Percentiles rank a stretch among this genome's conserved stretches.
These are phyloP conservation scores for Hydrotaea diabolus DNA, from an alignment of 2,888 invertebrate species.

Conservation along the genomic window DNA sequence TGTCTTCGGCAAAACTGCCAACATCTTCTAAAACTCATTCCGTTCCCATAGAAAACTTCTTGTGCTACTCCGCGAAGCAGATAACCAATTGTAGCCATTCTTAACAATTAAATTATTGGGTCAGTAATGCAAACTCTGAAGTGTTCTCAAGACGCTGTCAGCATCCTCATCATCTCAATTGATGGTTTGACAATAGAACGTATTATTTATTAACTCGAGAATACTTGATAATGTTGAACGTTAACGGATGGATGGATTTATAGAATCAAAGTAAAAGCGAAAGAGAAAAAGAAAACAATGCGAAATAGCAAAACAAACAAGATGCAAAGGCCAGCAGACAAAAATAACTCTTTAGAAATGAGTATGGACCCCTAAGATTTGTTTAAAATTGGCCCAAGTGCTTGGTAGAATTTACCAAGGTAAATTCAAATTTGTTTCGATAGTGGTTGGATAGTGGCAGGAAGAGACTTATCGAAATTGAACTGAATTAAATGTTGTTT, in stretches of 20 bases:
- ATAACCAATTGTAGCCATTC: background rate
- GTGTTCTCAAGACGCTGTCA: background rate
- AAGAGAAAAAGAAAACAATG: background rate
- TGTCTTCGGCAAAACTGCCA: too few relatives aligned
- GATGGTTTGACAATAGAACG: slow-evolving; percentile 26
- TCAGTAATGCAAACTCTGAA: slow-evolving; percentile 8
- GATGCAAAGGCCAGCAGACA: background rate
- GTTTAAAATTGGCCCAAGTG: background rate
- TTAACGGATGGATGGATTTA: background rate
- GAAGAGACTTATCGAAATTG: background rate
- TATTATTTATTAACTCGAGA: background rate
- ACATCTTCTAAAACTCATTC: background rate
- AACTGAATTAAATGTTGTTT: background rate
- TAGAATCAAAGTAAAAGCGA: slow-evolving; percentile 4
- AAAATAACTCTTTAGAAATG: background rate
- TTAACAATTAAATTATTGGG: slow-evolving; percentile 4
- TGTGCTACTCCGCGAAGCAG: background rate
- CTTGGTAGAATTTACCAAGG: background rate
- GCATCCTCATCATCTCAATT: slow-evolving; percentile 7
- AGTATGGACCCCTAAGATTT: background rate
- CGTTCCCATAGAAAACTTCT: slow-evolving; percentile 10
- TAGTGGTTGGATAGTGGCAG: too few relatives aligned
- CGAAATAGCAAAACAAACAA: background rate
- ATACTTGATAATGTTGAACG: slow-evolving; percentile 6
- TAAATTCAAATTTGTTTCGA: background rate